These are phyloP conservation scores for Pammene aurita DNA, from an alignment of 2,888 invertebrate species.

Conservation along the genomic window DNA sequence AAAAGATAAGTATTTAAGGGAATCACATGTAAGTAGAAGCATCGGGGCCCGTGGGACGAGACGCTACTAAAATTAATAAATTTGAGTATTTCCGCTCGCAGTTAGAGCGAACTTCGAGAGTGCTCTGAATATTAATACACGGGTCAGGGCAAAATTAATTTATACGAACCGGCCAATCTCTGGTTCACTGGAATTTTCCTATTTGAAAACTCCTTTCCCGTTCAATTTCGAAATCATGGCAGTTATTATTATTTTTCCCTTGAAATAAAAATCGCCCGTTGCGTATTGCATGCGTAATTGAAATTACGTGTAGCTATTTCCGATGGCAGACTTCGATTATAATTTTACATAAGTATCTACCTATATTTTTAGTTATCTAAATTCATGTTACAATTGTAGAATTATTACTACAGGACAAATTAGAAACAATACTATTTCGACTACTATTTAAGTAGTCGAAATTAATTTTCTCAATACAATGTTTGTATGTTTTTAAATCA, in stretches of 20 bases:
- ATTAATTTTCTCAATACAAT: too few species aligned
- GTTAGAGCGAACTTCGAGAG: conserved; percentile 77
- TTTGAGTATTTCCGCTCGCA: conserved; percentile 72
- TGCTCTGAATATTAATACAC: conserved; percentile 81
- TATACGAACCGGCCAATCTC: conserved; percentile 73
- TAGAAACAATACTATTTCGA: too few species aligned
- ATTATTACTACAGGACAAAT: background rate
- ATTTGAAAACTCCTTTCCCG: conserved; percentile 71
- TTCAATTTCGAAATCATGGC: conserved; percentile 62
- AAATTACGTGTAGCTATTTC: conserved; percentile 6
- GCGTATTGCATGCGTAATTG: conserved; percentile 15
- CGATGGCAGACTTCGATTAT: background rate
- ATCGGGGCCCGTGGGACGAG: conserved; percentile 58
- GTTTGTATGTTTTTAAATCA: too few species aligned
- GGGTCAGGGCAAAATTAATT: conserved; percentile 78
- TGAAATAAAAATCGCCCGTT: conserved; percentile 23
- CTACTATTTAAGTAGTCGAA: too few species aligned
- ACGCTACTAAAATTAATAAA: conserved; percentile 72
- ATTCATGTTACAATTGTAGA: too few species aligned
- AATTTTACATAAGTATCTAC: background rate
- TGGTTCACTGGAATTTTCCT: conserved; percentile 70
- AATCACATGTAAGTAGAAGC: conserved; percentile 58
- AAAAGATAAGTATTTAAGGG: conserved; percentile 50
- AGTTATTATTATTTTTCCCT: conserved; percentile 28
- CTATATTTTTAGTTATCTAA: too few species aligned